phyloP scores from a whole-genome alignment of 2,797 vertebrate genomes.

The Clarias platycephalus region DNA sequence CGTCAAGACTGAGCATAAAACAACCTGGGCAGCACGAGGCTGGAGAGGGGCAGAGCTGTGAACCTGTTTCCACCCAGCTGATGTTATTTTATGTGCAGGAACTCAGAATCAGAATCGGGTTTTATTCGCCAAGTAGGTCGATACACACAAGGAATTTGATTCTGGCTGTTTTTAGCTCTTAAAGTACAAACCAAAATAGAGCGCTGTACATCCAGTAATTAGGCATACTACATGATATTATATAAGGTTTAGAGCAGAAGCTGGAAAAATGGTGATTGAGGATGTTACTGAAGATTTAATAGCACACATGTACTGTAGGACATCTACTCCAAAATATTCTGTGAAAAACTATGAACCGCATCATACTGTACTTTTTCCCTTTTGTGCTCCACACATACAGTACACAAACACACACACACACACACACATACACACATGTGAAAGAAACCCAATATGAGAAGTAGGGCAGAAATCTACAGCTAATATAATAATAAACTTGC shows the following conservation, averaged over 20 bases:
- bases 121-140: too few relatives aligned
- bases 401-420: too few relatives aligned
- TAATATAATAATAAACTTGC: slow-evolving; percentile 55
- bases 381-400: slow-evolving; percentile 10
- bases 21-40: neutral
- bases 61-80: neutral
- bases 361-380: neutral
- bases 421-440: neutral
- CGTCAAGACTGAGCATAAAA: neutral
- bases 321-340: slow-evolving; percentile 5
- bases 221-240: neutral
- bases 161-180: too few relatives aligned
- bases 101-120: too few relatives aligned
- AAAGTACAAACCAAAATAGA: too few relatives aligned
- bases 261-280: neutral
- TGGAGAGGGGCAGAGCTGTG: neutral
- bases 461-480: slow-evolving; percentile 47
- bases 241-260: neutral
- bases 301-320: neutral
- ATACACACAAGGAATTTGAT: too few relatives aligned
- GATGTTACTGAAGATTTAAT: neutral
- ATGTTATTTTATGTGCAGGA: neutral
- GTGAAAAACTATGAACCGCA: slow-evolving; percentile 28
- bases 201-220: neutral
- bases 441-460: slow-evolving; percentile 48